Evolutionary conservation across 1,140 invertebrate genomes (phyloP), one percentile per base, ranked within the genome.

Genomic region (Caenorhabditis briggsae): DNA sequence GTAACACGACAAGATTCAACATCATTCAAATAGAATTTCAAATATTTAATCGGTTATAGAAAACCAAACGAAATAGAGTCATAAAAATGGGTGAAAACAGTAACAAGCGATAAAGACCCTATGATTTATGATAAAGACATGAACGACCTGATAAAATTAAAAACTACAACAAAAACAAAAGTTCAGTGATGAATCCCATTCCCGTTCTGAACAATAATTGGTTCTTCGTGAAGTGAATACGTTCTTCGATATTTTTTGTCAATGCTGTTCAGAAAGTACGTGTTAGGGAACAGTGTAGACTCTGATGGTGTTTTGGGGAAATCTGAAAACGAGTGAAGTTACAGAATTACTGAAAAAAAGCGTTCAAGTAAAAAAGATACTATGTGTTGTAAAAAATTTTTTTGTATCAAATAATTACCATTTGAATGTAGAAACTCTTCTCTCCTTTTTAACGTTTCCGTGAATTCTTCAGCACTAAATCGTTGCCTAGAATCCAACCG

Each of bases 181-280:
- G 23, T 78, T 78, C 33, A 78, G 11, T 78, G 46, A 78, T 78
- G 46, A 50, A 78, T n/a, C 41, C 70, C 70, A 23, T 85, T 61
- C n/a, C 83, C 83, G 61, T 85, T 85, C 18, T 78, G 50, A 12
- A 85, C 18, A 9, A 8, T 5, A 23, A 3, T 78, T 33, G 65
- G 33, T 25, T 86, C 65, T 58, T 55, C 61, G 46, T 78, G 33
- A 23, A 70, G 43, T 23, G 23, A 50, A 58, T 89, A 89, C 20
- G 65, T 50, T 41, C 89, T 50, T 12, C 85, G 55, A 46, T 86
- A 84, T 11, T 65, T 2, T 20, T 59, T 74, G 55, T 90, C 90
- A 43, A 90, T 88, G n/a, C 65, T 50, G 7, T 61, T 87, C 46
- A 90, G 65, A 82, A 89, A 91, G 65, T 83, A 90, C 18, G 90